phyloP scores from a whole-genome alignment of 1,140 invertebrate species.

The Cherax destructor region DNA sequence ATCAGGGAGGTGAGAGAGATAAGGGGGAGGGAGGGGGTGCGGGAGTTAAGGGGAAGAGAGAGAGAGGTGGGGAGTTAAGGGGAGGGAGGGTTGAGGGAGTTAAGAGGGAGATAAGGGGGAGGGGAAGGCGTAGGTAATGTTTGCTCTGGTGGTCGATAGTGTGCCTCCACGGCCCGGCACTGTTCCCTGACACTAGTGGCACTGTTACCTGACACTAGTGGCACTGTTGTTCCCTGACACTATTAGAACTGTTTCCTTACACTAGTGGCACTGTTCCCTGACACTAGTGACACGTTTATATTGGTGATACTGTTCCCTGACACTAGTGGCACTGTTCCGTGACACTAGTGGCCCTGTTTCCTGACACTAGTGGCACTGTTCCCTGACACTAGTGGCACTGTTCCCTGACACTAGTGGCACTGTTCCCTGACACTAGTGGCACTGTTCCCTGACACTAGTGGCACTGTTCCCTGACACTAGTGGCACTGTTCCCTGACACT shows the following conservation, averaged over 20 bases:
- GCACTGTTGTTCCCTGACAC: neutral
- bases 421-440: neutral
- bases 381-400: neutral
- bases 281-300: neutral
- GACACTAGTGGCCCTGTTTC: neutral
- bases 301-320: neutral
- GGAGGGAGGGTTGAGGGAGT: neutral
- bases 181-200: neutral
- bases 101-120: neutral
- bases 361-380: neutral
- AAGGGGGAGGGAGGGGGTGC: neutral
- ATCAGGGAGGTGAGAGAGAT: too few relatives aligned
- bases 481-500: neutral
- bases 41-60: neutral
- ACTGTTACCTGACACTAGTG: neutral
- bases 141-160: conserved; percentile 2
- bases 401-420: neutral
- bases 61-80: neutral
- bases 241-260: neutral
- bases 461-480: neutral
- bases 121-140: neutral
- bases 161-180: neutral
- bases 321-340: neutral
- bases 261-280: neutral
- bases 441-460: neutral